Conservation (phyloP, 2,888 invertebrate genomes). For the Physocephala rufipes region DNA sequence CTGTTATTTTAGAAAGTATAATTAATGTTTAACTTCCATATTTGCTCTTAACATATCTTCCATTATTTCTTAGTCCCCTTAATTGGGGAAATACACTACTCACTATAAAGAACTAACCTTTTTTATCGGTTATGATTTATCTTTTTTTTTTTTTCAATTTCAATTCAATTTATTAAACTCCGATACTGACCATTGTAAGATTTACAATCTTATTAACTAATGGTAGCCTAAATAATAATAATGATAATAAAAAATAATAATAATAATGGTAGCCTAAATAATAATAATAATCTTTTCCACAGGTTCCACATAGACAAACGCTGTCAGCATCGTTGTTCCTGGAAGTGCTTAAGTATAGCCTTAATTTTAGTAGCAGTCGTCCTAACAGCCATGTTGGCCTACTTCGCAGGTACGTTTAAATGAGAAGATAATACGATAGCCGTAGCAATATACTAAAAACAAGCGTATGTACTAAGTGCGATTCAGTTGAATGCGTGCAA, state of each 20-base stretch:
- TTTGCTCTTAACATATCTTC: constrained; percentile 11
- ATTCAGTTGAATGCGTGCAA: no score
- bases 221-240: no score
- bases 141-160: no score
- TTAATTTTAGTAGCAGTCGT: constrained; percentile 91
- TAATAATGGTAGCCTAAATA: no score
- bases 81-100: not conserved
- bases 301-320: constrained; percentile 92
- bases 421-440: no score
- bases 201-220: no score
- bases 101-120: not conserved
- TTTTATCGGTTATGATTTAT: constrained; percentile 16
- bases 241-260: no score
- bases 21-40: constrained; percentile 33
- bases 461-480: no score
- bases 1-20: constrained; percentile 17
- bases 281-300: no score
- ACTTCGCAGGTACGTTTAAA: constrained; percentile 86
- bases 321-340: constrained; percentile 92
- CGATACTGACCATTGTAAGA: no score
- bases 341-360: constrained; percentile 95
- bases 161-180: no score
- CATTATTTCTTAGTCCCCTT: not conserved
- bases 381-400: constrained; percentile 91
- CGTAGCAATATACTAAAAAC: no score